Base-by-base conservation (phyloP, 2,888 invertebrate species). In the Volucella inflata region DNA sequence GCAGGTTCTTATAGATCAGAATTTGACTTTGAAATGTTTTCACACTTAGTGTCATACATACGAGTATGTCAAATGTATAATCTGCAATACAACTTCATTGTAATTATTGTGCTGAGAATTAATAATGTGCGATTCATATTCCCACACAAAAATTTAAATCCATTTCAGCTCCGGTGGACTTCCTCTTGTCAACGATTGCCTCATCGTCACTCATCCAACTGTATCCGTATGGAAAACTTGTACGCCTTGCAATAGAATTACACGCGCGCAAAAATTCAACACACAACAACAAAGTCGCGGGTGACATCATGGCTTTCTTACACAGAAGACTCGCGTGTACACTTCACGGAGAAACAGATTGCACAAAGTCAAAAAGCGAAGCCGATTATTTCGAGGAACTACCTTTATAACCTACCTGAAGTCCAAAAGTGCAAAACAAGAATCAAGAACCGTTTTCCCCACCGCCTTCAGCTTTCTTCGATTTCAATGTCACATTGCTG, bases 171-270 rank as follows among this genome's bases (percentile, higher is more conserved):
- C 30, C 30, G 6, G 6, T 30, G 30, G 30, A 6, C 30, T 6
- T 30, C 30, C 30, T 6, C 30, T 6, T 30, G 30, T 6, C 30
- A 30, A 30, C 30, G 30, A 30, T 30, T 30, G 30, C 30, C 30
- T 30, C 30, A 30, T 30, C 30, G 6, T 30, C 6, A 6, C 6
- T 30, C 6, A 6, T 2, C 30, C 30, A 30, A 30, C 30, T 6
- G 6, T 30, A 30, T 6, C 6, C 30, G 6, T 30, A 30, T 6
- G 30, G 30, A 48, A 14, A 53, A 62, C 65, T 53, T 50, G 60
- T 65, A 65, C 72, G 77, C 17, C 75, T 71, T 85, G 80, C 85
- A 85, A 62, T 68, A 75, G 77, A 78, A 78, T 70, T 64, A 76
- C 42, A 59, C 76, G 60, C 76, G 76, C 68, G 2, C 36, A 55